Conservation (phyloP, 2,888 invertebrate species). For the Netelia fuscicornis region DNA sequence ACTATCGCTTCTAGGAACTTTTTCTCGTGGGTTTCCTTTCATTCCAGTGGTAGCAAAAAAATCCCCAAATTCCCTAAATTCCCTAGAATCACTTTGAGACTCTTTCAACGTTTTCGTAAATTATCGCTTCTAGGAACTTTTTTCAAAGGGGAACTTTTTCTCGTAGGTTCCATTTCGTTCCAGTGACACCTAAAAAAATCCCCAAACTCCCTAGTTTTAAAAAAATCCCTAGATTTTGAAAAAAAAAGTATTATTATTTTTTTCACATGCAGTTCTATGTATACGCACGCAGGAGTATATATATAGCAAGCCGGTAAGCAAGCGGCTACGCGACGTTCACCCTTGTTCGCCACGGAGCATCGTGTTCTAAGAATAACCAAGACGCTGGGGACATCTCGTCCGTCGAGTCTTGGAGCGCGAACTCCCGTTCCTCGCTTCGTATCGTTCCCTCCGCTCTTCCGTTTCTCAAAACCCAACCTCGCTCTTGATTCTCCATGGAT, state of each 20-base stretch:
- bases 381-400: slow-evolving; percentile 57
- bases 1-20: not conserved
- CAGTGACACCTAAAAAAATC: not conserved
- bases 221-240: not conserved
- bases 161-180: too few species aligned
- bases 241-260: too few species aligned
- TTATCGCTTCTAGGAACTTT: slow-evolving; percentile 4
- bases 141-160: not conserved
- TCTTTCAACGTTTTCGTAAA: slow-evolving; percentile 1
- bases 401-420: slow-evolving; percentile 35
- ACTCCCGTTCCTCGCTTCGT: slow-evolving; percentile 43
- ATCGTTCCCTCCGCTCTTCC: slow-evolving; percentile 22
- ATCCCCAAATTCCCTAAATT: not conserved
- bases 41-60: not conserved
- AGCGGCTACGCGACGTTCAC: slow-evolving; percentile 79
- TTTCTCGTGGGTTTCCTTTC: not conserved
- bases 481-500: not conserved
- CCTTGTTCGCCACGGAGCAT: slow-evolving; percentile 80
- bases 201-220: not conserved
- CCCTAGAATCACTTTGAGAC: not conserved
- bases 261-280: not conserved
- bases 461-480: not conserved
- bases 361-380: slow-evolving; percentile 74
- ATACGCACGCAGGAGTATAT: not conserved
- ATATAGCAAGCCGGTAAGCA: slow-evolving; percentile 30